Base-by-base conservation (phyloP, 2,113 vertebrate genomes). In the Propithecus coquereli region DNA sequence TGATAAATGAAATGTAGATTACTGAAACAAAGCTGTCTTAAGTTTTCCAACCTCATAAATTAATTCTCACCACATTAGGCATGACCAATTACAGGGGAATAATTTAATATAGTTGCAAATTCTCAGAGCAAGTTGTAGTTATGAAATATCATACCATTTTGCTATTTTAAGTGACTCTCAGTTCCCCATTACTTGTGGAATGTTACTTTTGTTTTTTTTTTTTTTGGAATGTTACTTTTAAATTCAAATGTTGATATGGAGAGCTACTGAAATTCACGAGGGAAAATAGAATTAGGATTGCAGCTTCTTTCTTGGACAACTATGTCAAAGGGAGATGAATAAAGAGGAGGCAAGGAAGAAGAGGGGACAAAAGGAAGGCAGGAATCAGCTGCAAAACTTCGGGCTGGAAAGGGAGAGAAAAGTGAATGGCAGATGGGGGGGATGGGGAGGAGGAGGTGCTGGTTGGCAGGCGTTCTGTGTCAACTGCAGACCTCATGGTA, bases 131-230 rank as follows among this genome's bases (percentile, higher is more conserved):
- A 30, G 40, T 50, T 89, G 87, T 77, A 70, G 50, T 68, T n/a
- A n/a, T 34, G 20, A 82, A 68, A 57, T 30, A 25, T 43, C 59
- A 70, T 3, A 70, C 54, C 70, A 3, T 73, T 50, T 77, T 79
- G 57, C 63, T 91, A 11, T 83, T 95, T 87, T 83, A 59, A 70
- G 50, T 2, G 74, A 81, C 32, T 18, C 89, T 80, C 70, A 0
- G 70, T 57, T 92, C 74, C 87, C 37, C 25, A 7, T 20, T 14
- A 14, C 20, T 20, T 52, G 50, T 8, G 23, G 95, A 80, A 80
- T 91, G 95, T 83, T 63, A 52, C 32, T 86, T 32, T 80, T 17
- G n/a, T n/a, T n/a, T n/a, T n/a, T n/a, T n/a, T n/a, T n/a, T n/a
- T n/a, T n/a, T n/a, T n/a, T 8, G 23, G 95, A 80, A 80, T 91